Evolutionary conservation across 2,888 invertebrate genomes (phyloP).

Genomic region (Aleiodes alternator): DNA sequence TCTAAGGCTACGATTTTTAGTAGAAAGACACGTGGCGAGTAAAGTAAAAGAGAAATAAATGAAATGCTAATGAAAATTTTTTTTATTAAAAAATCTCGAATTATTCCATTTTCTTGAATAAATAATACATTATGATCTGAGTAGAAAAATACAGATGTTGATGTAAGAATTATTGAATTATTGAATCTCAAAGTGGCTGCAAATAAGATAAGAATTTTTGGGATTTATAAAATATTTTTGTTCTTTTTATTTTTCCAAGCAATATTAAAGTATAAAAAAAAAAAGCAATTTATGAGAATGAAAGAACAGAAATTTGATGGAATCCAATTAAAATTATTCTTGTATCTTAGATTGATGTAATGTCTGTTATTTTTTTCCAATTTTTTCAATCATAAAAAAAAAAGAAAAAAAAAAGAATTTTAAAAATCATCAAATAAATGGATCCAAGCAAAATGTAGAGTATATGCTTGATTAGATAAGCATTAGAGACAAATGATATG

Average conservation of each 20-base stretch:
- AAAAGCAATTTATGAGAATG: neutral
- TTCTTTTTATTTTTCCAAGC: neutral
- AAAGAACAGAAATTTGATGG: neutral
- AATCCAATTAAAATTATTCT: neutral
- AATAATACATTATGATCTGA: conserved; percentile 1
- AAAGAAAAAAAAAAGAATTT: conserved; percentile 34
- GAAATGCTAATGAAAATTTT: neutral
- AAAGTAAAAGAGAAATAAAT: neutral
- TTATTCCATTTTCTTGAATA: neutral
- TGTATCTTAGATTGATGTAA: conserved; percentile 54
- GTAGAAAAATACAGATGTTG: conserved; percentile 3
- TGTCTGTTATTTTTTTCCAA: conserved; percentile 51
- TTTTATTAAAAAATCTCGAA: neutral
- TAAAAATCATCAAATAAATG: conserved; percentile 39
- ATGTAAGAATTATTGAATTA: neutral
- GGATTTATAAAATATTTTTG: neutral
- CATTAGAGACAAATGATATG: conserved; percentile 29
- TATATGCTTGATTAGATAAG: conserved; percentile 30
- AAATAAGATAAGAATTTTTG: neutral
- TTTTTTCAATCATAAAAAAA: conserved; percentile 49
- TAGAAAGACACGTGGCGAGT: neutral
- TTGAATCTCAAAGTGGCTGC: conserved; percentile 10
- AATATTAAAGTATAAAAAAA: neutral
- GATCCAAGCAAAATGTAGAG: conserved; percentile 5
- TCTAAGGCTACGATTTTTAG: too few species aligned